These are phyloP conservation scores for Pollenia labialis DNA, from an alignment of 2,888 invertebrate species.

Conservation along the genomic window DNA sequence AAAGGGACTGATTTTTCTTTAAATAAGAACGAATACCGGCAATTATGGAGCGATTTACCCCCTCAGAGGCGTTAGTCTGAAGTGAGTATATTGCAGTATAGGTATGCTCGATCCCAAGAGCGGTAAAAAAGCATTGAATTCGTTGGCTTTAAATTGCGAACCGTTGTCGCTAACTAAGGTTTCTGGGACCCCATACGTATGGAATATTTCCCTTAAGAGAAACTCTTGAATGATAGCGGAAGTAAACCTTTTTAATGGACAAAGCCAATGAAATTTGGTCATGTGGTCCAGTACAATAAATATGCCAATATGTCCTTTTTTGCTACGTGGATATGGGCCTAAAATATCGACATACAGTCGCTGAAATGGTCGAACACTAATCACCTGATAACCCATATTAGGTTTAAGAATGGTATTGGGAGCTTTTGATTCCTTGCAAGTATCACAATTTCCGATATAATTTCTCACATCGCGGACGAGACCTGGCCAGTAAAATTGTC, in stretches of 20 bases:
- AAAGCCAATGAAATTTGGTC: too few species aligned
- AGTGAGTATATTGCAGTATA: neutral
- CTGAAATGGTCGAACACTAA: neutral
- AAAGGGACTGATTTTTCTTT: neutral
- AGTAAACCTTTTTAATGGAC: too few species aligned
- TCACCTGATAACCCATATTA: slow-evolving; percentile 2
- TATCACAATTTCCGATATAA: neutral
- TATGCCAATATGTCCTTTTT: neutral
- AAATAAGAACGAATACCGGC: neutral
- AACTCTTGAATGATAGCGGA: too few species aligned
- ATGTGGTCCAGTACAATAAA: neutral
- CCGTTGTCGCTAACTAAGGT: too few species aligned
- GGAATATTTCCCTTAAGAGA: too few species aligned
- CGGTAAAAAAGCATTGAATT: neutral
- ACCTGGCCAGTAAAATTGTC: neutral
- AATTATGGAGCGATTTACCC: neutral
- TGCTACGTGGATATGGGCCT: neutral
- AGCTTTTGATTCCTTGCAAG: neutral
- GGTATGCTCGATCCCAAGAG: neutral
- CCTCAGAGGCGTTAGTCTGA: neutral
- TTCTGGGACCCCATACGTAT: neutral
- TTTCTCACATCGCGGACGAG: too few species aligned
- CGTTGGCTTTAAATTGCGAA: neutral
- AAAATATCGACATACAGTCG: neutral
- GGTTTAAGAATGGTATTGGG: slow-evolving; percentile 7